Base-by-base conservation (phyloP, 2,888 invertebrate species). In the Stenodera caucasica region DNA sequence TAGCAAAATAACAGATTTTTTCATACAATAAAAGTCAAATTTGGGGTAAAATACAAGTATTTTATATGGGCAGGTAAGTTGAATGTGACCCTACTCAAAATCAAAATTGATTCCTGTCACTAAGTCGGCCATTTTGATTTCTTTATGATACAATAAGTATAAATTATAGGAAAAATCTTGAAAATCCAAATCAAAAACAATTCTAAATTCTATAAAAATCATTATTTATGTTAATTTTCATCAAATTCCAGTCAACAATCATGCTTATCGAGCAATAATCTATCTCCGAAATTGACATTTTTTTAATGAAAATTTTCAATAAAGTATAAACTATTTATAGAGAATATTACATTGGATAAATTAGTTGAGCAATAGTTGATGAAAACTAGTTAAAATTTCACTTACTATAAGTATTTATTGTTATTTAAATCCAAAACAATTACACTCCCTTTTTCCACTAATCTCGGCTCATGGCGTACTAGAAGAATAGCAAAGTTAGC, bases 121-220 rank as follows among this genome's bases (percentile, higher is more conserved):
- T 64, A 58, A 66, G 79, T 79, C 79, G 78, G 79, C 80, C 80
- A 80, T 80, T 79, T 80, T 80, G 80, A 73, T 68, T 68, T 61
- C 58, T 65, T 45, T 56, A 58, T 58, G 57, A 62, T 61, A 65
- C 66, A 64, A 62, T 60, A 45, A 60, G 55, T 55, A 55, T 30
- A 52, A 60, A 57, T 53, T 53, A 6, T 11, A 15, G 33, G 11
- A 11, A 53, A 53, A 33, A 49, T 32, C 45, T 33, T 53, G 14
- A 45, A 1, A 15, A 54, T 26, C 23, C 9, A 14, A 21, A 4
- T 2, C 8, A 53, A 49, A 30, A 21, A 26, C n/a, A 45, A 33
- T 23, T 9, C n/a, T 18, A 45, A 29, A 29, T 6, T 9, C 9
- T 15, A 50, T 26, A 52, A 55, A 37, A n/a, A 52, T 12, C 40